These are phyloP conservation scores for Turnix velox DNA, from an alignment of 2,113 vertebrate species.

Conservation along the genomic window DNA sequence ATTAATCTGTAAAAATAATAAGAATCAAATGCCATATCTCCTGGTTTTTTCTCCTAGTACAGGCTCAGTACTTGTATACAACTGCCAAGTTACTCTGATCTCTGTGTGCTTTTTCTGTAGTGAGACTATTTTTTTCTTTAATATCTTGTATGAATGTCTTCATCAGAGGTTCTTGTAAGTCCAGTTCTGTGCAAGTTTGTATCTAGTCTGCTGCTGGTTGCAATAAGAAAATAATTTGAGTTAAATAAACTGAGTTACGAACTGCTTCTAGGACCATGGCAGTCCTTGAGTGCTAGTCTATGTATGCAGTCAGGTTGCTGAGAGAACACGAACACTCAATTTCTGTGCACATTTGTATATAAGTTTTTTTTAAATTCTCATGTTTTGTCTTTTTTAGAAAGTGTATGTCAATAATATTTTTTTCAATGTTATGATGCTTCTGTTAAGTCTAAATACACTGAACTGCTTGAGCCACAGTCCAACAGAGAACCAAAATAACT, in stretches of 20 bases:
- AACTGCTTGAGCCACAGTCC: neutral
- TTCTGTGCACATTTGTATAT: neutral
- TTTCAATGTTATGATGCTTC: neutral
- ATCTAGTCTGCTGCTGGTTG: neutral
- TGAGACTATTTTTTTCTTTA: neutral
- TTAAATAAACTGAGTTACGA: no score
- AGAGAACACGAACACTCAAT: neutral
- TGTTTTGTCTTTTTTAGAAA: neutral
- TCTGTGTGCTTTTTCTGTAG: neutral
- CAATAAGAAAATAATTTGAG: neutral
- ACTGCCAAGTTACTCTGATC: neutral
- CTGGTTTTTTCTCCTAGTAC: neutral
- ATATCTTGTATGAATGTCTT: neutral
- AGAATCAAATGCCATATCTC: neutral
- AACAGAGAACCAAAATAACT: neutral
- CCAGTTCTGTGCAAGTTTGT: neutral
- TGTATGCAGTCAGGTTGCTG: neutral
- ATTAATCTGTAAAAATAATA: neutral
- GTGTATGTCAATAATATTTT: neutral
- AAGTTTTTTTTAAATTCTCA: neutral
- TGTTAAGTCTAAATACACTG: neutral
- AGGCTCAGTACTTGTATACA: neutral
- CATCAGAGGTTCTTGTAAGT: neutral
- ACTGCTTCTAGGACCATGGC: neutral
- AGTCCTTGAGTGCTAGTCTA: rapidly evolving